These are phyloP conservation scores for Zoanthus sociatus DNA, from an alignment of 92 coral and sea anemone species.

Conservation along the genomic window DNA sequence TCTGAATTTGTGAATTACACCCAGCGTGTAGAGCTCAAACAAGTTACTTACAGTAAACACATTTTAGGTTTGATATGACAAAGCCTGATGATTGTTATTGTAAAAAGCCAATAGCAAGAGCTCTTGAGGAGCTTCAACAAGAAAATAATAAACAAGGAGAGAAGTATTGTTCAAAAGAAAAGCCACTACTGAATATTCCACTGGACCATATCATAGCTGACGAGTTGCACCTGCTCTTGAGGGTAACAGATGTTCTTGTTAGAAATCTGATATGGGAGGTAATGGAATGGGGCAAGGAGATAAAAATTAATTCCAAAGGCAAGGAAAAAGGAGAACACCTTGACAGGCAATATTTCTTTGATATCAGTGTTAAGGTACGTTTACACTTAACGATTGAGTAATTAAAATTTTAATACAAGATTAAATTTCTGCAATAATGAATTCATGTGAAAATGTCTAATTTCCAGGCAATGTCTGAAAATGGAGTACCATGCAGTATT, in stretches of 20 bases:
- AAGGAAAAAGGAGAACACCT: background rate
- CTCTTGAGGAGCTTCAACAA: slow-evolving; percentile 7
- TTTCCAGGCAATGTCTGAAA: no score
- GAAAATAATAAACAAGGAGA: background rate
- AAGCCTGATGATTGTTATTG: background rate
- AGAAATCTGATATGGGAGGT: background rate
- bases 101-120: background rate
- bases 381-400: no score
- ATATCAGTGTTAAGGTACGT: background rate
- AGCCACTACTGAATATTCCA: slow-evolving; percentile 3
- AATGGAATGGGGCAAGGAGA: background rate
- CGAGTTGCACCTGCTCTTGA: slow-evolving; percentile 13
- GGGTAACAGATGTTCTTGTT: slow-evolving; percentile 6
- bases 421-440: no score
- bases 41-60: slow-evolving; percentile 13
- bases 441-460: no score
- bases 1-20: no score
- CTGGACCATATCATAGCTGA: background rate
- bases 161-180: background rate
- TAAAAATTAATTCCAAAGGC: background rate
- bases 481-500: no score
- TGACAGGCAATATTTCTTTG: slow-evolving; percentile 7
- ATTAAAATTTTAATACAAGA: no score
- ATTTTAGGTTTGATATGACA: slow-evolving; percentile 9
- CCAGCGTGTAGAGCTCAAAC: background rate